Conservation (phyloP, 2,888 invertebrate genomes). For the Petrolisthes manimaculis region DNA sequence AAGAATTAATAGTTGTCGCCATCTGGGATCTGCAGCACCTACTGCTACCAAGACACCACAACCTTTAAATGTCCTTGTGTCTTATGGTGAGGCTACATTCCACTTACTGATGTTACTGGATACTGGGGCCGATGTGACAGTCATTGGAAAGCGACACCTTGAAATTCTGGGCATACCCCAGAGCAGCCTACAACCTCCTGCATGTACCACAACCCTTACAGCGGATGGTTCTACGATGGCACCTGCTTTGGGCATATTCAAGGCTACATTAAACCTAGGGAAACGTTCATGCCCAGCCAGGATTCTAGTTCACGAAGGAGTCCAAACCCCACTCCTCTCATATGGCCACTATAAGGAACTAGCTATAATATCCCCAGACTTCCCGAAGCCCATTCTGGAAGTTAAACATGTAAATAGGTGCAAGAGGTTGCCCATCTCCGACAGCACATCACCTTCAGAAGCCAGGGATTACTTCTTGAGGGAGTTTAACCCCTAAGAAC, state of each 20-base stretch:
- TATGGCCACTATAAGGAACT: not conserved
- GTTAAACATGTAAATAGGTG: constrained; percentile 20
- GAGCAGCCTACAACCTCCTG: no score
- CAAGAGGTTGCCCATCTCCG: not conserved
- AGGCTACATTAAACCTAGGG: no score
- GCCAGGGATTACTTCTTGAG: constrained; percentile 12
- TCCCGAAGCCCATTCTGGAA: constrained; percentile 9
- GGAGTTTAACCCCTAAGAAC: not conserved
- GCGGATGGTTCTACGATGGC: no score
- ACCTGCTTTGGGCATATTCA: no score
- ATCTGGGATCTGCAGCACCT: not conserved
- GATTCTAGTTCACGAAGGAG: no score
- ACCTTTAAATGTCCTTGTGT: not conserved
- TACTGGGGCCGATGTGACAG: no score
- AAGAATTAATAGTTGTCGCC: not conserved
- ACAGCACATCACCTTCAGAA: constrained; percentile 12
- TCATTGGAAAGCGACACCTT: no score
- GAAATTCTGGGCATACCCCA: no score
- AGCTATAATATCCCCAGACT: not conserved
- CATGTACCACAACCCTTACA: no score
- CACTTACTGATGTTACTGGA: no score
- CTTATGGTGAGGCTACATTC: not conserved
- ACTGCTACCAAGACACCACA: not conserved
- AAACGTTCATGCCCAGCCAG: constrained; percentile 11
- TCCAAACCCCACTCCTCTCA: not conserved